Conservation (phyloP, 1,140 invertebrate genomes). For the Caligus rogercresseyi region DNA sequence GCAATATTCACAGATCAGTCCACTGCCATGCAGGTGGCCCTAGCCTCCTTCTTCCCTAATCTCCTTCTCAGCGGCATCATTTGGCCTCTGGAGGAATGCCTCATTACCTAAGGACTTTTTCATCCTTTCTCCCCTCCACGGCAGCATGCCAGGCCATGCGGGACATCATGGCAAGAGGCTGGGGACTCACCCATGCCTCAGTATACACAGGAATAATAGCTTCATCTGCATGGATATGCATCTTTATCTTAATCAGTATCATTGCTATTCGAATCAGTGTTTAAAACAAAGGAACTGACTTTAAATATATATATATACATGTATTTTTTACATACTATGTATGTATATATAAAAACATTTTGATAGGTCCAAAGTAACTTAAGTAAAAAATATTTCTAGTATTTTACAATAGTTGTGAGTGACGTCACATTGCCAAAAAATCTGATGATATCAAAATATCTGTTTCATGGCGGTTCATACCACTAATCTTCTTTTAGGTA, state of each 20-base stretch:
- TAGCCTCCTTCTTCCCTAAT: conserved; percentile 82
- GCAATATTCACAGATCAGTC: conserved; percentile 68
- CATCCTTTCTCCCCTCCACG: conserved; percentile 66
- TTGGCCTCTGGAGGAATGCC: conserved; percentile 86
- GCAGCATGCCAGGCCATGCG: conserved; percentile 72
- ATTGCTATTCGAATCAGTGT: conserved; percentile 1
- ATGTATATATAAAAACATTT: background rate
- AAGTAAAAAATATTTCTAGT: no score
- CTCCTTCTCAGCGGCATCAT: conserved; percentile 61
- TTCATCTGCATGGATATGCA: conserved; percentile 3
- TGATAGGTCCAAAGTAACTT: no score
- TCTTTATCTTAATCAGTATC: conserved; percentile 7
- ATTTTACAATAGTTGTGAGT: no score
- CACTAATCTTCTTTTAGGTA: no score
- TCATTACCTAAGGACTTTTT: conserved; percentile 44
- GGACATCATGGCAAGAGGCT: conserved; percentile 71
- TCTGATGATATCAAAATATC: no score
- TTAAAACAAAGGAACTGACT: background rate
- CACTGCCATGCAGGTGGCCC: conserved; percentile 73
- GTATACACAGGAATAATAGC: conserved; percentile 54
- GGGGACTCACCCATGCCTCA: conserved; percentile 55
- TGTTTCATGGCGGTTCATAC: no score
- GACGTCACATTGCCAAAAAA: no score
- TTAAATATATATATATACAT: background rate
- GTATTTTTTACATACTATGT: no score